Evolutionary conservation across 2,797 vertebrate genomes (phyloP), one percentile per base, ranked within the genome.

Genomic region (Pangasius krempfi): DNA sequence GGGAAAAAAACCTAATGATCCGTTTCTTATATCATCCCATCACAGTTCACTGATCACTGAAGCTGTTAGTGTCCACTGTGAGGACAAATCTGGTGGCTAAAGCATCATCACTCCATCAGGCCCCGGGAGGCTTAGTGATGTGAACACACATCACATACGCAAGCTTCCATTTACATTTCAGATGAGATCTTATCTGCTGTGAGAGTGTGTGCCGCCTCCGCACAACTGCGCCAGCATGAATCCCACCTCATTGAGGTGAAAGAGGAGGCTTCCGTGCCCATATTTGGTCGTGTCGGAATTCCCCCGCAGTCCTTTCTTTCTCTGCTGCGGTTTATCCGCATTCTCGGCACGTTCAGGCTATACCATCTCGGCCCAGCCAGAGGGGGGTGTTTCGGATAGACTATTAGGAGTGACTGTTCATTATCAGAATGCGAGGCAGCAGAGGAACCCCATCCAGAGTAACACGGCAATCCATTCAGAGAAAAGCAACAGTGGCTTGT

Each of bases 221-320:
- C 90, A 90, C 85, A 87, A 88, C 91, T 90, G 89, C 85, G 66
- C 56, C 85, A 87, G 86, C 64, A 87, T 76, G 87, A 87, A 86
- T 92, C 85, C 87, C 87, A 91, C 91, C 88, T 90, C 79, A 62
- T 27, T 60, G 68, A 62, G n/a, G 83, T 66, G 82, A 81, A 70
- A 70, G 81, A 87, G 88, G 88, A 64, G 5, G 87, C 93, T 94
- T 95, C 94, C 91, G 82, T 87, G 12, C 1, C 95, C 93, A 93
- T 93, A 92, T 93, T 93, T 90, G 94, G 94, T 66, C 75, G 86
- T 92, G 92, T 91, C 93, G 95, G 95, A 95, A 95, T 95, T 88
- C 92, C 94, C 92, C 90, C 72, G 62, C 93, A 92, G 93, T 94
- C 91, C 90, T 85, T 30, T 84, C 79, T 40, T 47, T 52, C 87